phyloP scores from a whole-genome alignment of 2,797 vertebrate genomes.

The Myotis pilosus region DNA sequence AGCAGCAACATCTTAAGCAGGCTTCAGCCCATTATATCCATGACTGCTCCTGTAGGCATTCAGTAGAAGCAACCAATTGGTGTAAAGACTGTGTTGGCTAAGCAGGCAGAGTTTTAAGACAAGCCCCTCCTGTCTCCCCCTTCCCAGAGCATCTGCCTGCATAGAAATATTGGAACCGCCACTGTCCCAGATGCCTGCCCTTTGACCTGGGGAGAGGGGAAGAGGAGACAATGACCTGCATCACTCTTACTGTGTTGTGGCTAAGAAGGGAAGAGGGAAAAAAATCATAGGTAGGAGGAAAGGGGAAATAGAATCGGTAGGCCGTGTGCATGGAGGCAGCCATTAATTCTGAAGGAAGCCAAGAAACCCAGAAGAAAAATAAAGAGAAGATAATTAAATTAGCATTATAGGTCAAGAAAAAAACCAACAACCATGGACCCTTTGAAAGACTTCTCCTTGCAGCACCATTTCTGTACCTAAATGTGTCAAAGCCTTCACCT shows the following conservation, averaged over 20 bases:
- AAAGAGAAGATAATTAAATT: not conserved
- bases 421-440: too few species aligned
- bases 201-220: not conserved
- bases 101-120: not conserved
- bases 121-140: not conserved
- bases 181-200: not conserved
- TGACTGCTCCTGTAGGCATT: not conserved
- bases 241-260: not conserved
- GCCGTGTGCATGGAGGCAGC: not conserved
- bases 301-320: not conserved
- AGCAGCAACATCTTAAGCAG: not conserved
- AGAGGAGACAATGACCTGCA: not conserved
- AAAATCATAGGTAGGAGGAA: not conserved
- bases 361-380: slow-evolving; percentile 35
- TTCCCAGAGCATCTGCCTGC: not conserved
- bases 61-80: not conserved
- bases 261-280: not conserved
- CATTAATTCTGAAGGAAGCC: not conserved
- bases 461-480: not conserved
- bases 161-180: not conserved
- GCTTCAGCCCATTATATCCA: not conserved
- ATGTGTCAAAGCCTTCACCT: not conserved
- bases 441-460: not conserved
- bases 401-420: not conserved
- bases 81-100: not conserved